phyloP scores from a whole-genome alignment of 53 echinoderm and acorn worm genomes.

The Astropecten irregularis region DNA sequence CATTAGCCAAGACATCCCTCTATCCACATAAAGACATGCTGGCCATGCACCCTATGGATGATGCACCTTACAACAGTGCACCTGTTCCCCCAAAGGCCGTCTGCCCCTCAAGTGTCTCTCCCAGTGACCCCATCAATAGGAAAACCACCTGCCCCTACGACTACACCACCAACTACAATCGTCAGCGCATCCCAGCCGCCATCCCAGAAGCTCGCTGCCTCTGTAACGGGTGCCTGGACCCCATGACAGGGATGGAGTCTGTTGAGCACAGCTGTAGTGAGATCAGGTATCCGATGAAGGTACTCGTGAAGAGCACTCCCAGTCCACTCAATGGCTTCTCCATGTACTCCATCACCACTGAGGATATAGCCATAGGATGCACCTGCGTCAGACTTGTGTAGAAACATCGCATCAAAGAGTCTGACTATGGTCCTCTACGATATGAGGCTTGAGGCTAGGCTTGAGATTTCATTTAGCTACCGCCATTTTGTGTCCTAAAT shows the following conservation, averaged over 20 bases:
- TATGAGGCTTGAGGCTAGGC: no score
- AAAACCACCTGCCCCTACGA: slow-evolving; percentile 23
- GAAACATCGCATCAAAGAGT: no score
- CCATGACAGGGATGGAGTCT: neutral
- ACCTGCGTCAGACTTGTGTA: slow-evolving; percentile 10
- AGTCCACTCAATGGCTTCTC: slow-evolving; percentile 1
- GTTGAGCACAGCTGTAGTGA: neutral
- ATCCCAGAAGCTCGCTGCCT: slow-evolving; percentile 30
- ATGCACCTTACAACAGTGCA: neutral
- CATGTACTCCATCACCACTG: slow-evolving; percentile 4
- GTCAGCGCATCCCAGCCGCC: neutral
- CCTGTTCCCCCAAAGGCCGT: neutral
- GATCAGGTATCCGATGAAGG: slow-evolving; percentile 21
- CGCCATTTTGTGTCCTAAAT: no score
- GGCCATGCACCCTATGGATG: slow-evolving; percentile 21
- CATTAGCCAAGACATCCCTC: neutral
- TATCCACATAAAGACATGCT: neutral
- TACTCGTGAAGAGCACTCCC: neutral
- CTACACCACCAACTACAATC: slow-evolving; percentile 15
- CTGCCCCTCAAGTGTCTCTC: neutral
- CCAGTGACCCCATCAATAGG: neutral
- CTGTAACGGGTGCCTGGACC: slow-evolving; percentile 16
- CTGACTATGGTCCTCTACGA: no score
- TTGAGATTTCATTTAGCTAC: no score
- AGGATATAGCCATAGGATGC: slow-evolving; percentile 34